phyloP scores from a whole-genome alignment of 2,113 vertebrate species.

The Ochotona curzoniae region DNA sequence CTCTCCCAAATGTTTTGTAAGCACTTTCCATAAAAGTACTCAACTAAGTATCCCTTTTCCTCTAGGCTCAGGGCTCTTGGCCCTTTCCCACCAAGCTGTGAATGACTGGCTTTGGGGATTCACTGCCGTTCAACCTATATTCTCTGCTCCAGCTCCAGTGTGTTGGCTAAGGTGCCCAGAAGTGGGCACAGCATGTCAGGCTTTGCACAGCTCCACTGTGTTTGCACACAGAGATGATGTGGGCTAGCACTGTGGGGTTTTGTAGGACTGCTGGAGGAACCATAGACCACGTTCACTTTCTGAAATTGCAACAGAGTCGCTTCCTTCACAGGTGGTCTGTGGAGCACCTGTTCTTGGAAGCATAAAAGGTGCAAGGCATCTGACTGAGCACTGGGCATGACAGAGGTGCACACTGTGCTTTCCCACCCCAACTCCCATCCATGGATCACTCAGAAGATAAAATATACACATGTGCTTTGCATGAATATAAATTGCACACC shows the following conservation, averaged over 20 bases:
- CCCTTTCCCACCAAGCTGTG: not conserved
- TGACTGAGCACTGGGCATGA: not conserved
- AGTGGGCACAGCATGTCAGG: rapidly evolving
- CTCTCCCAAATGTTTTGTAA: not conserved
- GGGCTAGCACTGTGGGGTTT: not conserved
- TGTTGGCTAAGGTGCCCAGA: not conserved
- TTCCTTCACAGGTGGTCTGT: not conserved
- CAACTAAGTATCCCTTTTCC: not conserved
- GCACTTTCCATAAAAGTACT: not conserved
- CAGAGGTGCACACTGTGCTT: not conserved
- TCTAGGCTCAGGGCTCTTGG: not conserved
- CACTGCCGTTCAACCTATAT: not conserved
- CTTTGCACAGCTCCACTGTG: rapidly evolving
- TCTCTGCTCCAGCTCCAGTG: not conserved
- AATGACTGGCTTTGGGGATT: not conserved
- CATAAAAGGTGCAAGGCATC: not conserved
- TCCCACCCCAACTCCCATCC: not conserved
- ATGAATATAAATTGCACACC: not conserved
- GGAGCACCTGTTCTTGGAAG: not conserved
- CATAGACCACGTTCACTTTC: not conserved
- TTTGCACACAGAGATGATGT: not conserved
- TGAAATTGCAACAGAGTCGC: not conserved
- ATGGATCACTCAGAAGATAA: not conserved
- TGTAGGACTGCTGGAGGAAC: not conserved
- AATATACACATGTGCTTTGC: not conserved